Evolutionary conservation across 64 coral and sea anemone genomes (phyloP).

Genomic region (Astreopora myriophthalma): DNA sequence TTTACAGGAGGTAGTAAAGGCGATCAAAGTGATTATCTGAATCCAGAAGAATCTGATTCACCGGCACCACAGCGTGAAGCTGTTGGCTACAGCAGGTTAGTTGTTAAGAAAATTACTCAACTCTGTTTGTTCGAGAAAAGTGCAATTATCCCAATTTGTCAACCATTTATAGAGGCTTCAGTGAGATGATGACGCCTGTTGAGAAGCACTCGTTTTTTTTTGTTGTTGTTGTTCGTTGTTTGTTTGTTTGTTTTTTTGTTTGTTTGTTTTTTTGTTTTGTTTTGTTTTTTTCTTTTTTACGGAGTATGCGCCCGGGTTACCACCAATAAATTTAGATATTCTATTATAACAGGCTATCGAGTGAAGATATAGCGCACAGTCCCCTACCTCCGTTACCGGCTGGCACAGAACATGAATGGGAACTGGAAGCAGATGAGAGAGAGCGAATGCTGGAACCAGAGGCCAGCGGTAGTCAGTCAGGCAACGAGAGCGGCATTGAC

Average conservation of each 20-base stretch:
- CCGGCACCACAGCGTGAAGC: too few species aligned
- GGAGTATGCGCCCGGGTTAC: too few species aligned
- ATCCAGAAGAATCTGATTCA: background rate
- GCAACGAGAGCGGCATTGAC: slow-evolving; percentile 11
- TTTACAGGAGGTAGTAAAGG: background rate
- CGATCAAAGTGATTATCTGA: background rate
- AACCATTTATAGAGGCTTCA: too few species aligned
- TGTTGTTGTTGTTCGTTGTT: too few species aligned
- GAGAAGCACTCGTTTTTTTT: too few species aligned
- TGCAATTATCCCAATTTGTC: too few species aligned
- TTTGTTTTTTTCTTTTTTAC: too few species aligned
- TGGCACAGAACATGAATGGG: background rate
- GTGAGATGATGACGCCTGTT: too few species aligned
- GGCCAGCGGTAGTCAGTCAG: background rate
- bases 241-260: too few species aligned
- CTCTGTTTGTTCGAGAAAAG: too few species aligned
- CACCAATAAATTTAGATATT: too few species aligned
- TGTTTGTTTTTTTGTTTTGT: too few species aligned
- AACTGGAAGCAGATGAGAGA: slow-evolving; percentile 1
- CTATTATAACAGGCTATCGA: background rate
- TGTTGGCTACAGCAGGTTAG: background rate
- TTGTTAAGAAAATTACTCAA: background rate
- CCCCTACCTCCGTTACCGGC: background rate
- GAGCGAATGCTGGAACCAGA: background rate
- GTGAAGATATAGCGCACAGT: background rate